Percentiles rank a stretch among this genome's conserved stretches.
phyloP scores from a whole-genome alignment of 2,113 vertebrate species.

The Tupaia tana region DNA sequence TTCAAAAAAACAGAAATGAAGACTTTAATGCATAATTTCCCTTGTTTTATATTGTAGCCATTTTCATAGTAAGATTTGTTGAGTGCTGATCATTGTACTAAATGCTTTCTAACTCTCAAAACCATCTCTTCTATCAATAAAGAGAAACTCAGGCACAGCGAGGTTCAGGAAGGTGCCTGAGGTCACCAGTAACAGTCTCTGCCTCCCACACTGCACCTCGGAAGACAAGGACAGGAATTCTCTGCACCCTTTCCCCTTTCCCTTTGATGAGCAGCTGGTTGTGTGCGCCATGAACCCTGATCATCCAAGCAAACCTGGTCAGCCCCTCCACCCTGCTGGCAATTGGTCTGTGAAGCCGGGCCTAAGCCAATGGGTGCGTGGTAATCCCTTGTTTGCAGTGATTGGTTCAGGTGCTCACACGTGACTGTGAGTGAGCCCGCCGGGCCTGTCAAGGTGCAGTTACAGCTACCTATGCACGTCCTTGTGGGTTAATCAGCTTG shows the following conservation, averaged over 20 bases:
- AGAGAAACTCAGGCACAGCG: not conserved
- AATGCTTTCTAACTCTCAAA: not conserved
- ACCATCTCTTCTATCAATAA: not conserved
- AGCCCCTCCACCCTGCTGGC: not conserved
- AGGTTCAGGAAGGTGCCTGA: not conserved
- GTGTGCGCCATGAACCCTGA: not conserved
- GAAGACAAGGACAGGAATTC: accelerated
- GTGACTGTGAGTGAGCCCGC: not conserved
- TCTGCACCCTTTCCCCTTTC: not conserved
- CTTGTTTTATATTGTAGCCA: not conserved
- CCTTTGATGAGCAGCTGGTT: not conserved
- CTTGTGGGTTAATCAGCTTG: not conserved
- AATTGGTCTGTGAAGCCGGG: not conserved
- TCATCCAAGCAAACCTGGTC: not conserved
- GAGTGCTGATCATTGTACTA: not conserved
- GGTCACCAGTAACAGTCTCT: not conserved
- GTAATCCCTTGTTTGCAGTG: not conserved
- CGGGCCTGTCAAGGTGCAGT: not conserved
- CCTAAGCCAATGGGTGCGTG: not conserved
- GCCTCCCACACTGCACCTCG: not conserved
- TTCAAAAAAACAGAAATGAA: not conserved
- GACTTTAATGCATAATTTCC: not conserved
- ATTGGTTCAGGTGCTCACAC: not conserved
- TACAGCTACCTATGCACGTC: not conserved
- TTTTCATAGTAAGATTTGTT: not conserved